Percentiles rank a stretch among this genome's conserved stretches.
phyloP scores from a whole-genome alignment of 1,140 invertebrate species.

The Matsumurasca onukii region DNA sequence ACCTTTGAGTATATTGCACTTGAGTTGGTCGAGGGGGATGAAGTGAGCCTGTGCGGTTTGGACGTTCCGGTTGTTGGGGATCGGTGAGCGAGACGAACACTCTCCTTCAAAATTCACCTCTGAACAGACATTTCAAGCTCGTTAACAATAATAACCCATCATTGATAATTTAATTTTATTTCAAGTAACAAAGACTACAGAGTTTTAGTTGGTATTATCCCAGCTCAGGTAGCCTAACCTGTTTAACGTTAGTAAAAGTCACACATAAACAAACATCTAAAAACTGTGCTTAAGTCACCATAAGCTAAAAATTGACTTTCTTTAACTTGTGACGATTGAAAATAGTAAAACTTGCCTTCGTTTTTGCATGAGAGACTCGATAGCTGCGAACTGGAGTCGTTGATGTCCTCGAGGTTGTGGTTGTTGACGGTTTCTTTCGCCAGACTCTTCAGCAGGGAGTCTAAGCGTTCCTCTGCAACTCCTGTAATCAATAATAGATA shows the following conservation, averaged over 20 bases:
- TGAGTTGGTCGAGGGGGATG: conserved; percentile 83
- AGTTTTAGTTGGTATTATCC: no score
- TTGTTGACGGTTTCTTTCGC: conserved; percentile 55
- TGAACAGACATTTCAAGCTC: conserved; percentile 32
- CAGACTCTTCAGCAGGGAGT: conserved; percentile 61
- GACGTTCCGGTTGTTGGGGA: conserved; percentile 65
- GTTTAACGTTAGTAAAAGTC: no score
- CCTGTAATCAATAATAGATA: conserved; percentile 29
- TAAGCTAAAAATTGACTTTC: no score
- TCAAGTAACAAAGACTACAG: no score
- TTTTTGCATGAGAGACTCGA: conserved; percentile 38
- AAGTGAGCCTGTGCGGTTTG: conserved; percentile 64
- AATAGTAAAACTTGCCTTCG: no score
- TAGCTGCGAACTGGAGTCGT: conserved; percentile 41
- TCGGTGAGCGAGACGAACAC: conserved; percentile 46
- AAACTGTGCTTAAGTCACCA: no score
- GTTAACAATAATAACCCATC: no score
- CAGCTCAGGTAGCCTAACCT: no score
- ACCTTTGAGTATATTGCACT: conserved; percentile 94
- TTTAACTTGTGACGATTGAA: no score
- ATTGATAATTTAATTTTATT: no score
- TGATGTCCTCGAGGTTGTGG: conserved; percentile 40
- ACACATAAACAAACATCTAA: no score
- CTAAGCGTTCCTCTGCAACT: conserved; percentile 56
- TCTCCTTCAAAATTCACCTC: conserved; percentile 27